phyloP scores from a whole-genome alignment of 2,888 invertebrate species.

The Aphrophora alni region DNA sequence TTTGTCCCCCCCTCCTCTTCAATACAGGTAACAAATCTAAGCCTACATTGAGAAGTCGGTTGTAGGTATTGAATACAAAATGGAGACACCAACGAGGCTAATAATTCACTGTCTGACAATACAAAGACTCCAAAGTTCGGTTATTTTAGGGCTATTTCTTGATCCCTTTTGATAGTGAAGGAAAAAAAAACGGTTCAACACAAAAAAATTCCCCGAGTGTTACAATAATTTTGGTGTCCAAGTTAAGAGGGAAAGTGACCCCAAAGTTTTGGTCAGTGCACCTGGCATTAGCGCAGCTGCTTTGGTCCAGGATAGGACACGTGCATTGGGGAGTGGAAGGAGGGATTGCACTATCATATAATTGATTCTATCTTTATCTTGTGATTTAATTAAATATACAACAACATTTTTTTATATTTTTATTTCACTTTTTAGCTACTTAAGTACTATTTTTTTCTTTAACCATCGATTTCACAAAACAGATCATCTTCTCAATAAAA shows the following conservation, averaged over 20 bases:
- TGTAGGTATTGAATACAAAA: conserved; percentile 1
- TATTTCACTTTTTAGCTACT: too few relatives aligned
- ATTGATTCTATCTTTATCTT: background rate
- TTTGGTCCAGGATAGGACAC: background rate
- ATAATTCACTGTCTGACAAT: conserved; percentile 31
- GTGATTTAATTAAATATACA: background rate
- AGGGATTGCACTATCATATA: background rate
- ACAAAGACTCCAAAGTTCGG: conserved; percentile 35
- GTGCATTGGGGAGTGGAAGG: background rate
- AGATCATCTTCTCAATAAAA: too few relatives aligned
- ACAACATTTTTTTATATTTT: too few relatives aligned
- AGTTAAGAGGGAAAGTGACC: conserved; percentile 9
- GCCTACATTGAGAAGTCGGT: too few relatives aligned
- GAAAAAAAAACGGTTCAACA: background rate
- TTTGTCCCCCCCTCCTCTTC: too few relatives aligned
- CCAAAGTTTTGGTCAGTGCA: conserved; percentile 4
- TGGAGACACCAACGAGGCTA: conserved; percentile 37
- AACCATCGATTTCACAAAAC: too few relatives aligned
- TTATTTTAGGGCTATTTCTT: conserved; percentile 39
- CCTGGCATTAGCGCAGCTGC: background rate
- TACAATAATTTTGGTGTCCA: conserved; percentile 9
- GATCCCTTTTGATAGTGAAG: background rate
- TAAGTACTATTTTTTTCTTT: too few relatives aligned
- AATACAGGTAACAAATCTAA: too few relatives aligned
- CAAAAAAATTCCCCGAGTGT: background rate